A percentile compares a stretch with the other conserved stretches of the same genome.
phyloP scores from a whole-genome alignment of 2,113 vertebrate genomes.

The Crotalus helleri region DNA sequence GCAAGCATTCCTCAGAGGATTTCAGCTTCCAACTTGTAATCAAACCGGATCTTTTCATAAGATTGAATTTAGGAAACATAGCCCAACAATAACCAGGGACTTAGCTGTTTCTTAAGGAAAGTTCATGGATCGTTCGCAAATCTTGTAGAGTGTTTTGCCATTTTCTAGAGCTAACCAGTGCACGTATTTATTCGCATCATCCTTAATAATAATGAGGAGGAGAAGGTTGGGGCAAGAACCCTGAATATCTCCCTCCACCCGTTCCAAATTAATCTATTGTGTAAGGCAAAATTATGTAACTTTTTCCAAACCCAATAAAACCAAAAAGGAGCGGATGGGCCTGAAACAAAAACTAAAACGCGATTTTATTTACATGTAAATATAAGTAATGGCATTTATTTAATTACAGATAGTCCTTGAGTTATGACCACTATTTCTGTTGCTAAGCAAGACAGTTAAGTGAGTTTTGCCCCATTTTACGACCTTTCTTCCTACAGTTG shows the following conservation, averaged over 20 bases:
- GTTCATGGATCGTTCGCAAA: not conserved
- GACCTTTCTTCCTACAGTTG: not conserved
- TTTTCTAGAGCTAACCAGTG: not conserved
- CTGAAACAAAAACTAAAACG: not conserved
- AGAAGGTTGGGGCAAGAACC: not conserved
- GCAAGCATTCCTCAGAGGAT: not conserved
- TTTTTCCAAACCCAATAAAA: not conserved
- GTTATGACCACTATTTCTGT: not conserved
- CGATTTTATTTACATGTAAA: not conserved
- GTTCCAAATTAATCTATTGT: not conserved
- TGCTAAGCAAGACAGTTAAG: not conserved
- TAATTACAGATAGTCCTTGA: not conserved
- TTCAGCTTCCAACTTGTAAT: not conserved
- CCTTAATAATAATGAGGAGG: not conserved
- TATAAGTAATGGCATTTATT: not conserved
- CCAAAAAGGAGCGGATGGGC: not conserved
- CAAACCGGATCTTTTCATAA: not conserved
- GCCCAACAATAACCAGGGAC: not conserved
- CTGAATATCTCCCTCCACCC: not conserved
- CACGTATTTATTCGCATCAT: not conserved
- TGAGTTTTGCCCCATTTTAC: not conserved
- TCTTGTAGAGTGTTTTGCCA: not conserved
- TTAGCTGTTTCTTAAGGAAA: not conserved
- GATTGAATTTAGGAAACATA: not conserved
- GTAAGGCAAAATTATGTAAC: not conserved